These are phyloP conservation scores for Portunus trituberculatus DNA, from an alignment of 1,140 invertebrate genomes.

Conservation along the genomic window DNA sequence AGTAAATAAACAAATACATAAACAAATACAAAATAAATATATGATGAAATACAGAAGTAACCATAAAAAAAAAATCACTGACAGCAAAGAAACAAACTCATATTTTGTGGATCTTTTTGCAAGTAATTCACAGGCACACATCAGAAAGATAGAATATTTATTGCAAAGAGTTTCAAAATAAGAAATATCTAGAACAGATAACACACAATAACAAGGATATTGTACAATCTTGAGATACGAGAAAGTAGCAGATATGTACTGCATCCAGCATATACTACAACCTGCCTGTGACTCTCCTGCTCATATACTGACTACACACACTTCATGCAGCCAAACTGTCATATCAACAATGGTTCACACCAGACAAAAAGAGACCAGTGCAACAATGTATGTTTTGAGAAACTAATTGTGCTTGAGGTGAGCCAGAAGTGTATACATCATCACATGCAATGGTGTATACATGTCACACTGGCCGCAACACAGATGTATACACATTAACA, in stretches of 20 bases:
- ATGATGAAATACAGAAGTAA: no score
- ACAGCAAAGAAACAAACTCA: no score
- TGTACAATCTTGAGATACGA: slow-evolving; percentile 62
- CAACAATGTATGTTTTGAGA: neutral
- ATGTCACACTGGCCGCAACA: slow-evolving; percentile 29
- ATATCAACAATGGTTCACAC: neutral
- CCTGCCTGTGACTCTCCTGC: neutral
- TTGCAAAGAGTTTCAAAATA: slow-evolving; percentile 74
- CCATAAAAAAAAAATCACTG: no score
- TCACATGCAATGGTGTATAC: slow-evolving; percentile 34
- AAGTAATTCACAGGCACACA: slow-evolving; percentile 19
- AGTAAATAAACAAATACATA: no score
- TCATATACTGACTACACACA: neutral
- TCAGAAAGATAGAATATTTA: slow-evolving; percentile 74
- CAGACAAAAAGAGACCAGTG: neutral
- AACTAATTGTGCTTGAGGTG: slow-evolving; percentile 13
- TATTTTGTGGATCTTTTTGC: neutral
- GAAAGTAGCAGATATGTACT: slow-evolving; percentile 58
- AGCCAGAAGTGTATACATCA: neutral
- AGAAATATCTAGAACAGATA: slow-evolving; percentile 74
- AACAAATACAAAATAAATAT: no score
- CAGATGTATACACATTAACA: slow-evolving; percentile 47
- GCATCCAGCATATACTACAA: slow-evolving; percentile 41
- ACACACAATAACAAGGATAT: slow-evolving; percentile 72
- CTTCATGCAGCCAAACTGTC: neutral